Evolutionary conservation across 2,797 vertebrate genomes (phyloP).

Genomic region (Caiman crocodilus): DNA sequence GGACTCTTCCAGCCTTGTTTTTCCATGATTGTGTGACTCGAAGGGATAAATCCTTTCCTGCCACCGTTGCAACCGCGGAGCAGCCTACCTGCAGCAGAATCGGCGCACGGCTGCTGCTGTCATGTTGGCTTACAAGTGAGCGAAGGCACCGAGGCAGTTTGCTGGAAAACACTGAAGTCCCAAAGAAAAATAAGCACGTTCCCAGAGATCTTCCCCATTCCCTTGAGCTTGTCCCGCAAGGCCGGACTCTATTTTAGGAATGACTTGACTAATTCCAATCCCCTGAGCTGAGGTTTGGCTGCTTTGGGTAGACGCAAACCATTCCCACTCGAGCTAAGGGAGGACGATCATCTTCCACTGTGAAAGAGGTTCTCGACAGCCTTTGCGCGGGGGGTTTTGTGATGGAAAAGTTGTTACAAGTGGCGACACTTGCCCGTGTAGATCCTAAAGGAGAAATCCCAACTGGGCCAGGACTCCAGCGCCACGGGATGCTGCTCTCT

Average conservation of each 20-base stretch:
- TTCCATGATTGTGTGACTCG: neutral
- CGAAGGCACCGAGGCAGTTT: neutral
- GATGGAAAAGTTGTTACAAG: neutral
- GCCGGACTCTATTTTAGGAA: neutral
- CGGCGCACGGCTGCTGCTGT: neutral
- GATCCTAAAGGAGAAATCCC: neutral
- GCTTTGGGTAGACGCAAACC: neutral
- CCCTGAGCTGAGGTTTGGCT: neutral
- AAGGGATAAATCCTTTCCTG: neutral
- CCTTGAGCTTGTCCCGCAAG: neutral
- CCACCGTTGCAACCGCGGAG: neutral
- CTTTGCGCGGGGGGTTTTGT: neutral
- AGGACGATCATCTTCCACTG: neutral
- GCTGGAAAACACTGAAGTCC: neutral
- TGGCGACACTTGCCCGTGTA: neutral
- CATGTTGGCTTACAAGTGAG: neutral
- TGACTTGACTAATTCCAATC: neutral
- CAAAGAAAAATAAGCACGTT: neutral
- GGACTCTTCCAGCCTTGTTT: neutral
- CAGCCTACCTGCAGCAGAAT: neutral
- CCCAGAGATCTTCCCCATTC: fast-evolving
- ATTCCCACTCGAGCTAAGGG: neutral
- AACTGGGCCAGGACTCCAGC: neutral
- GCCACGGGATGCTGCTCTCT: no score
- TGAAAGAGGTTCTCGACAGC: neutral